phyloP scores from a whole-genome alignment of 2,113 vertebrate genomes.

The Hippopotamus amphibius region DNA sequence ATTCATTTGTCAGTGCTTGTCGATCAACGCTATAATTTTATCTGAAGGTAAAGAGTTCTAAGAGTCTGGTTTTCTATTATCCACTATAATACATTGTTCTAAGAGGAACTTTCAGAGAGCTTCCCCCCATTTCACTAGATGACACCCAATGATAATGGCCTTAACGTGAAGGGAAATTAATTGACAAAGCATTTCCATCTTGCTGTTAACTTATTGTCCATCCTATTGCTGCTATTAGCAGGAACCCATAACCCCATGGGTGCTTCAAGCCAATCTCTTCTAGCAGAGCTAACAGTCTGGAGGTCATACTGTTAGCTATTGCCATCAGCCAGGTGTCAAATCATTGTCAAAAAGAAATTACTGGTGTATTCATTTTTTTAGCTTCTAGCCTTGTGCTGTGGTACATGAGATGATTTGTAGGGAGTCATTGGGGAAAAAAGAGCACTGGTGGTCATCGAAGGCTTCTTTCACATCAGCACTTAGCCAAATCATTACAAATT shows the following conservation, averaged over 20 bases:
- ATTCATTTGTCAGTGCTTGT: slow-evolving; percentile 57
- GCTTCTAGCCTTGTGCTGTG: slow-evolving; percentile 79
- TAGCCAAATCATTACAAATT: slow-evolving; percentile 72
- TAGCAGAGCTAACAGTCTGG: slow-evolving; percentile 83
- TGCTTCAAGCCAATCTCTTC: slow-evolving; percentile 84
- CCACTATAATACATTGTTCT: slow-evolving; percentile 70
- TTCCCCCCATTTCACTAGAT: slow-evolving; percentile 83
- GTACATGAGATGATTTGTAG: slow-evolving; percentile 83
- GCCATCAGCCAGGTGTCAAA: slow-evolving; percentile 88
- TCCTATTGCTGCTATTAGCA: slow-evolving; percentile 87
- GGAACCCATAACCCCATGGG: slow-evolving; percentile 86
- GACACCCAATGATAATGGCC: slow-evolving; percentile 88
- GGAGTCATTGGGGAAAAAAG: slow-evolving; percentile 74
- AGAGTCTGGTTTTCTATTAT: slow-evolving; percentile 60
- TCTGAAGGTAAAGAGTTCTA: slow-evolving; percentile 77
- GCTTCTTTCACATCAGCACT: slow-evolving; percentile 78
- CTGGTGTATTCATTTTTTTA: slow-evolving; percentile 78
- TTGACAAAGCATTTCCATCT: slow-evolving; percentile 87
- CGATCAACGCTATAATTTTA: slow-evolving; percentile 79
- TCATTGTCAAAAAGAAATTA: slow-evolving; percentile 87
- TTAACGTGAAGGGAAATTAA: slow-evolving; percentile 89
- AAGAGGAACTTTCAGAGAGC: slow-evolving; percentile 77
- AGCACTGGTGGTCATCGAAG: slow-evolving; percentile 72
- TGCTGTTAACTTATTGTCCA: slow-evolving; percentile 85
- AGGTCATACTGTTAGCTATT: slow-evolving; percentile 84